Percentiles rank a stretch among this genome's conserved stretches.
Evolutionary conservation across 2,888 invertebrate genomes (phyloP).

Genomic region (Ochropleura plecta): DNA sequence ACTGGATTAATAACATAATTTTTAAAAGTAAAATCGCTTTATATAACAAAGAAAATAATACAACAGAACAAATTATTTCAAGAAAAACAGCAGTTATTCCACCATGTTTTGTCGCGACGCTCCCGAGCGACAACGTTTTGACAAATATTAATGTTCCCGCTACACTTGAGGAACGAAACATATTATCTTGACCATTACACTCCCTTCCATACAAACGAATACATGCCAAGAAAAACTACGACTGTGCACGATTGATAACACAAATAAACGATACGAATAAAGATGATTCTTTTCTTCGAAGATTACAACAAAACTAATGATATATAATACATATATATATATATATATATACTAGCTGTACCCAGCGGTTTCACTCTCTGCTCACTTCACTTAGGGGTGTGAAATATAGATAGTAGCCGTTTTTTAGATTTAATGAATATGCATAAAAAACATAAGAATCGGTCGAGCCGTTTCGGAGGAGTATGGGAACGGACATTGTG

Average conservation of each 20-base stretch:
- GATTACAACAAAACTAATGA: not conserved
- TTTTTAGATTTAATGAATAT: too few species aligned
- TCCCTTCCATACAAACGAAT: slow-evolving; percentile 66
- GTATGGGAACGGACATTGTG: too few species aligned
- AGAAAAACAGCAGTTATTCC: slow-evolving; percentile 67
- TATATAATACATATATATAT: too few species aligned
- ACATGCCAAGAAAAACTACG: slow-evolving; percentile 59
- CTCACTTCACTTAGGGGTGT: too few species aligned
- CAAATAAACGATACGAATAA: slow-evolving; percentile 65
- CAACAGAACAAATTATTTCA: slow-evolving; percentile 44
- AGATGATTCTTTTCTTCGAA: slow-evolving; percentile 48
- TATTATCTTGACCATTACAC: slow-evolving; percentile 77
- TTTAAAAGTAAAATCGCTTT: slow-evolving; percentile 14
- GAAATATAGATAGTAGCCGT: too few species aligned
- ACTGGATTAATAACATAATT: not conserved
- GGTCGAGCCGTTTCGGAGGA: too few species aligned
- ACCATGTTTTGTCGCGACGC: slow-evolving; percentile 67
- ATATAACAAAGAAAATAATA: slow-evolving; percentile 27
- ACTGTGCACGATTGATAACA: slow-evolving; percentile 67
- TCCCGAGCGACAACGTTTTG: slow-evolving; percentile 73
- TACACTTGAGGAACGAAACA: slow-evolving; percentile 67
- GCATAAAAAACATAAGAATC: too few species aligned
- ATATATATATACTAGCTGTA: too few species aligned
- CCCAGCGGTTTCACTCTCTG: too few species aligned
- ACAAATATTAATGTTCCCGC: slow-evolving; percentile 77